Evolutionary conservation across 2,113 vertebrate genomes (phyloP).

Genomic region (Hippolais icterina): DNA sequence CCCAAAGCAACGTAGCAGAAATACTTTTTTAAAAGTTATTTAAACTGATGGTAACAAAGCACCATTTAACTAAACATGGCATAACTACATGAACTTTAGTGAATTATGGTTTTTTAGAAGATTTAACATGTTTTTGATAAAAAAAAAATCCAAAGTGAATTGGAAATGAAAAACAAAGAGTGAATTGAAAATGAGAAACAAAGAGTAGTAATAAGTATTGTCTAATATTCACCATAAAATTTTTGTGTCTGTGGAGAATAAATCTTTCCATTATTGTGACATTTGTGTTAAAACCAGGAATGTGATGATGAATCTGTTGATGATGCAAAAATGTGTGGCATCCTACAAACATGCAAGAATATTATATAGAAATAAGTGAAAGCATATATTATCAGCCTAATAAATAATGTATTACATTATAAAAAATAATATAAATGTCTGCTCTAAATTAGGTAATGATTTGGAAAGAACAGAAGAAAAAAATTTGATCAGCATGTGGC

Average conservation of each 20-base stretch:
- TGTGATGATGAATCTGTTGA: background rate
- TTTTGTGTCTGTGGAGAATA: background rate
- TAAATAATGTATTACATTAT: background rate
- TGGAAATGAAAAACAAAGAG: background rate
- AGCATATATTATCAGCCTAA: background rate
- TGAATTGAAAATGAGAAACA: background rate
- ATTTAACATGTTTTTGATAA: background rate
- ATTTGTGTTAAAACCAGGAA: background rate
- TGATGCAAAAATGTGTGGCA: background rate
- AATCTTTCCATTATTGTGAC: background rate
- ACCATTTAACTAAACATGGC: background rate
- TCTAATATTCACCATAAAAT: background rate
- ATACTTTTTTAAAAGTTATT: background rate
- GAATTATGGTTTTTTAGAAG: background rate
- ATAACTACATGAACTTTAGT: background rate
- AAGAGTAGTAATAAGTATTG: background rate
- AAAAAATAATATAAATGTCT: background rate
- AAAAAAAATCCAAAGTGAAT: background rate
- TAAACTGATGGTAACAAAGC: background rate
- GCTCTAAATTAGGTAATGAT: background rate
- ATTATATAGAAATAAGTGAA: background rate
- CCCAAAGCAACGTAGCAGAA: background rate
- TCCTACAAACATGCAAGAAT: background rate
- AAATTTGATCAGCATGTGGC: background rate
- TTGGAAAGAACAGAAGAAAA: background rate